A percentile compares a stretch with the other conserved stretches of the same genome.
phyloP scores from a whole-genome alignment of 2,113 vertebrate genomes.

The Triplophysa tibetana region DNA sequence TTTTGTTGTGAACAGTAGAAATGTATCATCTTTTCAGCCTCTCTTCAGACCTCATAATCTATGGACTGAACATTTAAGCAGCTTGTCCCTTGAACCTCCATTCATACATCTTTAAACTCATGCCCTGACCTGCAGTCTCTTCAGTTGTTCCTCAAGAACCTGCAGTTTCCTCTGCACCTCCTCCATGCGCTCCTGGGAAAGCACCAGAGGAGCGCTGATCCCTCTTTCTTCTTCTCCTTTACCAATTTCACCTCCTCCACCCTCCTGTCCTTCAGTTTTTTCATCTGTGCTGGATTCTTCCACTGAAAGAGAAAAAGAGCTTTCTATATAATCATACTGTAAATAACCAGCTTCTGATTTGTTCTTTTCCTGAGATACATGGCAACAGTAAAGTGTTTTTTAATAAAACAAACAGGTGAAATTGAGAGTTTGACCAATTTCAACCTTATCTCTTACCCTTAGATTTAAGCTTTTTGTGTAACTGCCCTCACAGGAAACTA shows the following conservation, averaged over 20 bases:
- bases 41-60: background rate
- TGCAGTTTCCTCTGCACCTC: conserved; percentile 73
- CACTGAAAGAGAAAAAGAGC: conserved; percentile 46
- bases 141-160: conserved; percentile 76
- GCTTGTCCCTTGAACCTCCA: background rate
- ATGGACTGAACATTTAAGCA: background rate
- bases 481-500: no score
- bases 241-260: conserved; percentile 41
- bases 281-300: conserved; percentile 53
- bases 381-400: no score
- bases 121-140: conserved; percentile 78
- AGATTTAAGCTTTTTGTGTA: no score
- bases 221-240: conserved; percentile 55
- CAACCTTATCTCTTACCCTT: no score
- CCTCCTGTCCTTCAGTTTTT: conserved; percentile 37
- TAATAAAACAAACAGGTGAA: no score
- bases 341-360: no score
- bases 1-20: background rate
- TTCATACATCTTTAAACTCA: background rate
- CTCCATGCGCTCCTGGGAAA: conserved; percentile 70
- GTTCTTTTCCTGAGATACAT: no score
- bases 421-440: no score
- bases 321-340: no score
- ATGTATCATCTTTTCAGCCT: background rate
- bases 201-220: conserved; percentile 65